Conservation (phyloP, 2,797 vertebrate species). For the Eulemur albifrons region DNA sequence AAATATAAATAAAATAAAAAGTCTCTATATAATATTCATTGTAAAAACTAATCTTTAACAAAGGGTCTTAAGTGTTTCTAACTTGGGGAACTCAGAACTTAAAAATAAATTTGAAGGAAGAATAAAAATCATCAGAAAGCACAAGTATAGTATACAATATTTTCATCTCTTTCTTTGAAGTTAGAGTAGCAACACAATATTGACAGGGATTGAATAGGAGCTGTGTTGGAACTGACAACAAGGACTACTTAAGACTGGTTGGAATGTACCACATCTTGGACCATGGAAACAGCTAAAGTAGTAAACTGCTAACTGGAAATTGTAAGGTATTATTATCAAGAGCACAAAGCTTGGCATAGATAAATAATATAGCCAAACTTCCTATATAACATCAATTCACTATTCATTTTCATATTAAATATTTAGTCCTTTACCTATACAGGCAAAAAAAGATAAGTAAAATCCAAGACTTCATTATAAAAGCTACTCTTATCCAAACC, state of each 20-base stretch:
- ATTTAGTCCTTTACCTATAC: neutral
- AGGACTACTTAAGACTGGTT: neutral
- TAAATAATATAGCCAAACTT: neutral
- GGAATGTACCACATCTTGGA: neutral
- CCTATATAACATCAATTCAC: neutral
- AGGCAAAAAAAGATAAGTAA: neutral
- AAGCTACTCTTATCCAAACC: neutral
- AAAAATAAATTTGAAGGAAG: neutral
- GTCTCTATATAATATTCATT: neutral
- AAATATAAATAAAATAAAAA: neutral
- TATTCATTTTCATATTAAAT: neutral
- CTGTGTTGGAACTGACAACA: neutral
- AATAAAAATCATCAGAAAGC: neutral
- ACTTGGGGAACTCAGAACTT: neutral
- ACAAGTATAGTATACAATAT: neutral
- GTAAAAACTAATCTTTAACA: neutral
- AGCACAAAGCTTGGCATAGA: neutral
- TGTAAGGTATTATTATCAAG: neutral
- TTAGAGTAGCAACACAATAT: neutral
- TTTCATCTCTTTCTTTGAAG: neutral
- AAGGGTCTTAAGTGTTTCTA: neutral
- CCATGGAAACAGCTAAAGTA: neutral
- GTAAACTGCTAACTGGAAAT: neutral
- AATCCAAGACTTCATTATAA: neutral
- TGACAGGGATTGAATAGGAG: neutral